A percentile compares a stretch with the other conserved stretches of the same genome.
Conservation (phyloP, 2,888 invertebrate genomes). For the Diaphora mendica region DNA sequence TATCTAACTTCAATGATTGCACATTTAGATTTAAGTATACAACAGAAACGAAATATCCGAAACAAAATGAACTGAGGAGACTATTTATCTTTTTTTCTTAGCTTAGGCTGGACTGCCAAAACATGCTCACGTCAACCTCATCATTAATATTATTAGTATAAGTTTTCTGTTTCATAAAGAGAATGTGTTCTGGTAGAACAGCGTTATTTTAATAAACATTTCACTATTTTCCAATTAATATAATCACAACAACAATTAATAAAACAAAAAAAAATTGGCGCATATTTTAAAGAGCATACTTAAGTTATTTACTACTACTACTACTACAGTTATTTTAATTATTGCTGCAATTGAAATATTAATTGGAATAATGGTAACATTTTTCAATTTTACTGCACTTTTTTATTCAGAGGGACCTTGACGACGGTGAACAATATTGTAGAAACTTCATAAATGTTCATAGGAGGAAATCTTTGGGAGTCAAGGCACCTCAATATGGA, state of each 20-base stretch:
- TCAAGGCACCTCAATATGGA: constrained; percentile 83
- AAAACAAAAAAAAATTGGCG: background rate
- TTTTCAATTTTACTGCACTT: constrained; percentile 84
- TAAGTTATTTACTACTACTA: no score
- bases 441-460: constrained; percentile 35
- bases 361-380: constrained; percentile 72
- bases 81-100: constrained; percentile 77
- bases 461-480: constrained; percentile 51
- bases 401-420: constrained; percentile 80
- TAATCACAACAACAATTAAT: constrained; percentile 9
- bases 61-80: constrained; percentile 60
- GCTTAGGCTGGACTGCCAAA: constrained; percentile 84
- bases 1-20: constrained; percentile 68
- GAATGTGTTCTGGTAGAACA: constrained; percentile 82
- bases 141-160: constrained; percentile 41
- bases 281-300: background rate
- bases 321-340: background rate
- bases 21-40: constrained; percentile 65
- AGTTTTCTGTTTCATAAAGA: constrained; percentile 43
- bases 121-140: constrained; percentile 70
- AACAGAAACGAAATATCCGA: constrained; percentile 56
- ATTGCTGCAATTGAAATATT: constrained; percentile 28
- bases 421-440: constrained; percentile 55
- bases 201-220: constrained; percentile 72
- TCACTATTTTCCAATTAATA: constrained; percentile 70